Percentiles rank a stretch among this genome's conserved stretches.
Conservation (phyloP, 2,888 invertebrate species). For the Hydriomena furcata region DNA sequence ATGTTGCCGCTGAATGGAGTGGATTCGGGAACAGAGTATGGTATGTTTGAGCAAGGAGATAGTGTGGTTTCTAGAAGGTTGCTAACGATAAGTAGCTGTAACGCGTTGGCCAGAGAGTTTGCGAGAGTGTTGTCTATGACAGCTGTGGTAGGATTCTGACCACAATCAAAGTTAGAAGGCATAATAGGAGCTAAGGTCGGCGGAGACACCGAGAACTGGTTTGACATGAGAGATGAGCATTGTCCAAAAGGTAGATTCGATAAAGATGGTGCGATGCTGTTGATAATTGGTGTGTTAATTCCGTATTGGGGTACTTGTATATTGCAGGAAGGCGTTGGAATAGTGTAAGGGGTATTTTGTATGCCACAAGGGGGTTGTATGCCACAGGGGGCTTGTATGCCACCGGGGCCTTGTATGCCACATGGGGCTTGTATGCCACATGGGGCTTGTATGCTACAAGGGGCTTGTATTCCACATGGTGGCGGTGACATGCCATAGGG, state of each 20-base stretch:
- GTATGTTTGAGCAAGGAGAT: not conserved
- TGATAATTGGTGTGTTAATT: constrained; percentile 14
- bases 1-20: constrained; percentile 19
- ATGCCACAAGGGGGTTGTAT: not conserved
- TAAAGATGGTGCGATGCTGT: constrained; percentile 13
- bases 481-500: not conserved
- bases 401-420: not conserved
- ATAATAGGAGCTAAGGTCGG: constrained; percentile 27
- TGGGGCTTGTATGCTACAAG: not conserved
- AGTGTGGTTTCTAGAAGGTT: constrained; percentile 51
- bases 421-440: constrained; percentile 1
- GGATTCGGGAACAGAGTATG: not conserved
- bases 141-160: constrained; percentile 41
- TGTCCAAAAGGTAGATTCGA: not conserved
- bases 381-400: not conserved
- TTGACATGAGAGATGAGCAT: not conserved
- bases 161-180: not conserved
- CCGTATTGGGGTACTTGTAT: constrained; percentile 1
- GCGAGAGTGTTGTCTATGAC: constrained; percentile 60
- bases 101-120: constrained; percentile 59
- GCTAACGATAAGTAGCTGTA: constrained; percentile 62
- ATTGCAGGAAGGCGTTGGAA: not conserved
- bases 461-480: constrained; percentile 5
- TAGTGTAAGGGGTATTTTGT: not conserved
- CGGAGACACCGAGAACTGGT: constrained; percentile 10